These are phyloP conservation scores for Neodontobutis hainanensis DNA, from an alignment of 2,113 vertebrate species.

Conservation along the genomic window DNA sequence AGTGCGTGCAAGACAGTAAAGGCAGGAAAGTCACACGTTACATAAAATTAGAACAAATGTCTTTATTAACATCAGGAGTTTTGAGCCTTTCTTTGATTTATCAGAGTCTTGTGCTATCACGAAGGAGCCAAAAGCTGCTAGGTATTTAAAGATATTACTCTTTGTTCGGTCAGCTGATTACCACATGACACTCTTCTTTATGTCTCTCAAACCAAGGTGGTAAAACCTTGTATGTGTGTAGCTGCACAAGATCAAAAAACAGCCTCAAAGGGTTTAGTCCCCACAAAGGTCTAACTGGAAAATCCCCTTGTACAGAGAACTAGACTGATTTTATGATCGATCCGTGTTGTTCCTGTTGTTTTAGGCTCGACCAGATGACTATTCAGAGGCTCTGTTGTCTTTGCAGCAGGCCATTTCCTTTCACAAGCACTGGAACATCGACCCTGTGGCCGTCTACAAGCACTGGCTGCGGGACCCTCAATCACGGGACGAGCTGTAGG, in stretches of 20 bases:
- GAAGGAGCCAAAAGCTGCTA: background rate
- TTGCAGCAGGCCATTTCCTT: constrained; percentile 88
- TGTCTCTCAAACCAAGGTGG: no score
- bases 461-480: constrained; percentile 80
- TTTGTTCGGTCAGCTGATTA: background rate
- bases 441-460: constrained; percentile 86
- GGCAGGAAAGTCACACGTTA: no score
- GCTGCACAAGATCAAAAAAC: background rate
- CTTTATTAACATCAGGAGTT: no score
- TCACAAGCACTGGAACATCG: constrained; percentile 94
- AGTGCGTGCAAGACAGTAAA: no score
- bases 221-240: background rate
- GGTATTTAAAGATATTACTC: background rate
- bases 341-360: constrained; percentile 25
- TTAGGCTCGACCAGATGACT: constrained; percentile 90
- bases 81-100: no score
- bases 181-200: background rate
- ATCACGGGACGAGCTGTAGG: constrained; percentile 58
- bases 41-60: no score
- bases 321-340: background rate
- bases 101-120: no score
- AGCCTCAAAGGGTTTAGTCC: background rate
- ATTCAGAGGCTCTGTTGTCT: constrained; percentile 80
- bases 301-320: constrained; percentile 1
- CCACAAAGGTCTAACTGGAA: background rate